Conservation (phyloP, 2,113 vertebrate species). For the Poeciliopsis retropinna region DNA sequence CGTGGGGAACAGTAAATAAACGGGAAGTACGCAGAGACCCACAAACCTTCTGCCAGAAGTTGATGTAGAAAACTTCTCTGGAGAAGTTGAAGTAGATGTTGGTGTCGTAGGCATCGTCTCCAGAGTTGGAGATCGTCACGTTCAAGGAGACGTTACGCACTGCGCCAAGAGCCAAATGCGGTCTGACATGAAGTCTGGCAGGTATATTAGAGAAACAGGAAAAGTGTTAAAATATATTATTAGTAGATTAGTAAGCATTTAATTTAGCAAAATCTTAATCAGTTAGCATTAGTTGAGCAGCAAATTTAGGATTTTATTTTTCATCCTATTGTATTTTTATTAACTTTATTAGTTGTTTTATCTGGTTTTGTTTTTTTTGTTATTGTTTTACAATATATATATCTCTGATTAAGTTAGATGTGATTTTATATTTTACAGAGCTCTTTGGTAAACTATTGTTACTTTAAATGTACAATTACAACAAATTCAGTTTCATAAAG, state of each 20-base stretch:
- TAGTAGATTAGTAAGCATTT: background rate
- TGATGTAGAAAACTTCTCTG: constrained; percentile 96
- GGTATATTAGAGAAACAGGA: constrained; percentile 10
- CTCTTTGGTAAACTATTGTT: no score
- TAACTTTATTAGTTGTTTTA: background rate
- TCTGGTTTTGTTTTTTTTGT: background rate
- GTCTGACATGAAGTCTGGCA: constrained; percentile 78
- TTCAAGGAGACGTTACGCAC: constrained; percentile 95
- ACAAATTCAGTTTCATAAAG: no score
- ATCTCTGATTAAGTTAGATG: background rate
- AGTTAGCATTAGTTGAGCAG: background rate
- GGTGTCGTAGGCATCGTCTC: constrained; percentile 96
- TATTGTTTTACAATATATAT: background rate
- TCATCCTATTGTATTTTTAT: background rate
- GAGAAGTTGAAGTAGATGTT: constrained; percentile 97
- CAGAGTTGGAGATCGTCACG: constrained; percentile 90
- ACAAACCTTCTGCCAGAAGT: constrained; percentile 98
- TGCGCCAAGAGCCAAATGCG: constrained; percentile 92
- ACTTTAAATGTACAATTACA: no score
- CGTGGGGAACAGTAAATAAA: constrained; percentile 36
- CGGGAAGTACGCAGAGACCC: constrained; percentile 16
- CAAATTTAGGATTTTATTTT: background rate
- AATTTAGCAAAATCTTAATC: background rate
- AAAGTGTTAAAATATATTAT: constrained; percentile 13
- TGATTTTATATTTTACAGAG: no score